Evolutionary conservation across 2,888 invertebrate species (phyloP), one percentile per base, ranked within the genome.

Genomic region (Phortica magna): DNA sequence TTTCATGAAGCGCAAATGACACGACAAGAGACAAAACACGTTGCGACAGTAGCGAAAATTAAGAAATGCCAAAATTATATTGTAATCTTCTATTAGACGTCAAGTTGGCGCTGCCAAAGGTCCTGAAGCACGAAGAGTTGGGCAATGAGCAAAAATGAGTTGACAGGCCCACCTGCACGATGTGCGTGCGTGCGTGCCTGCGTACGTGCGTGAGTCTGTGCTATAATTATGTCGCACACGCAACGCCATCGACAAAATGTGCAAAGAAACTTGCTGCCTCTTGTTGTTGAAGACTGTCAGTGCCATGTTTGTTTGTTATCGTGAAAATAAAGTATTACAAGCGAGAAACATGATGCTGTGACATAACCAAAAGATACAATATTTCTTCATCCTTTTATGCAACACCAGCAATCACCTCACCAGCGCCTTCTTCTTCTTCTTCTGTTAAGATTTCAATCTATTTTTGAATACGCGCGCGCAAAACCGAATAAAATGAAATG

Each of bases 141-240:
- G 31, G 3, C 31, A 31, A 31, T 4, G 31, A 31, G 5, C 31
- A 0, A 31, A 31, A 31, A 31, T 31, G 0, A 31, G 31, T 31
- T 31, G 31, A 31, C 31, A 4, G 5, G 31, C 31, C 5, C 31
- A 31, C 31, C 31, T 31, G 31, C 31, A 31, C 31, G 31, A 31
- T 4, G 5, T 31, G 31, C 31, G 31, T 31, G 31, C 31, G 31
- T 31, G 31, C 31, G 31, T 31, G 31, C 31, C 3, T 31, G 31
- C 31, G 31, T 31, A 3, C 31, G 31, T 31, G 31, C 1, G 31
- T 31, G 31, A 31, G 31, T 31, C 1, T 31, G 31, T 65, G 42
- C 82, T 81, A 83, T 85, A 86, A 88, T 86, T 85, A 86, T 86
- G 85, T 78, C 88, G 82, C 85, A 88, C 85, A 78, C 76, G 88